phyloP scores from a whole-genome alignment of 2,888 invertebrate genomes.

The Sarcophaga variegata region DNA sequence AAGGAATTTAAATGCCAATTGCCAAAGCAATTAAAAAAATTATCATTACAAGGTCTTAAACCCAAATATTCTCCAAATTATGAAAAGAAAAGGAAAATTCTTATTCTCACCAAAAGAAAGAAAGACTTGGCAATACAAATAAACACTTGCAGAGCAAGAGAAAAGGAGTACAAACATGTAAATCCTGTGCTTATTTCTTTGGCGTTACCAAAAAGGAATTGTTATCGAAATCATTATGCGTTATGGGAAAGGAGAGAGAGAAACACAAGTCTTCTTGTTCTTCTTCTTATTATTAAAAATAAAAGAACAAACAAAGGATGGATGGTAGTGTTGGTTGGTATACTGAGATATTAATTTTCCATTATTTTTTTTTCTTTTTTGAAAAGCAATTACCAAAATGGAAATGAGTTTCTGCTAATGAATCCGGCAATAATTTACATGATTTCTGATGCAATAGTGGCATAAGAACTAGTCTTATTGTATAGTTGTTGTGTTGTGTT shows the following conservation, averaged over 20 bases:
- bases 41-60: too few species aligned
- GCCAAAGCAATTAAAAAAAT: too few species aligned
- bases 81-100: too few species aligned
- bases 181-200: too few species aligned
- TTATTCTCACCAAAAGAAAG: too few species aligned
- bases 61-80: too few species aligned
- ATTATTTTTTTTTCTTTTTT: neutral
- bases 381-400: constrained; percentile 33
- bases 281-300: neutral
- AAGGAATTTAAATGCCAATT: too few species aligned
- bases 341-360: constrained; percentile 47
- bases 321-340: neutral
- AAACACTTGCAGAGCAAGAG: too few species aligned
- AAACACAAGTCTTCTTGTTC: neutral
- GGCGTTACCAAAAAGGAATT: neutral
- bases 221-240: neutral
- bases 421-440: constrained; percentile 1
- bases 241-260: neutral
- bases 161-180: too few species aligned
- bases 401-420: constrained; percentile 43
- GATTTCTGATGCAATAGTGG: neutral
- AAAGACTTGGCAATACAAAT: too few species aligned
- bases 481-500: too few species aligned
- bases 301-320: constrained; percentile 19
- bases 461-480: too few species aligned